Evolutionary conservation across 2,113 vertebrate genomes (phyloP).

Genomic region (Kryptolebias marmoratus): DNA sequence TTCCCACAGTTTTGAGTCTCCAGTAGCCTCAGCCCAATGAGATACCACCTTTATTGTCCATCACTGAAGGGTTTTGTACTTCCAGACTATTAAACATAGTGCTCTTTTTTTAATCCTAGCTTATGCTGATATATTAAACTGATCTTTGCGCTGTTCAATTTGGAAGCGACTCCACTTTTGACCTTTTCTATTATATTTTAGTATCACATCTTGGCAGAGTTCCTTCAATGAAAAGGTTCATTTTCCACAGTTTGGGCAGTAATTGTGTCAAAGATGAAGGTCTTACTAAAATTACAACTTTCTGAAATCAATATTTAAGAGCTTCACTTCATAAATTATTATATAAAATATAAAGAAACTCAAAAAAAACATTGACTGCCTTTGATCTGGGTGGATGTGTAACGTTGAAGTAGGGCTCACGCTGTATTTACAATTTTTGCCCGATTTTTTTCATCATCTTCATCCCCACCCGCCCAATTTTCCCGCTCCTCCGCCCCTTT

Average conservation of each 20-base stretch:
- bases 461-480: neutral
- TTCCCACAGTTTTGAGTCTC: too few relatives aligned
- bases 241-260: neutral
- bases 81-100: too few relatives aligned
- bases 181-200: constrained; percentile 19
- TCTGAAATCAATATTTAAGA: constrained; percentile 17
- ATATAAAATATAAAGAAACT: neutral
- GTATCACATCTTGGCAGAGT: constrained; percentile 4
- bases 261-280: neutral
- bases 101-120: too few relatives aligned
- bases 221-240: constrained; percentile 5
- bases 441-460: constrained; percentile 9
- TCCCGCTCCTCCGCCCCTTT: neutral
- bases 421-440: constrained; percentile 12
- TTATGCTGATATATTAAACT: neutral
- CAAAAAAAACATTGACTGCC: neutral
- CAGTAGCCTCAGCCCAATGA: too few relatives aligned
- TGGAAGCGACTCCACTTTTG: neutral
- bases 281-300: neutral
- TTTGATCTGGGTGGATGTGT: neutral
- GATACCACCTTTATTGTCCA: too few relatives aligned
- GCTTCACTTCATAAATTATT: neutral
- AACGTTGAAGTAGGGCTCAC: neutral
- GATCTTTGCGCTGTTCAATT: constrained; percentile 14
- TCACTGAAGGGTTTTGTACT: too few relatives aligned